Percentiles rank a stretch among this genome's conserved stretches.
Evolutionary conservation across 2,797 vertebrate genomes (phyloP).

Genomic region (Discoglossus pictus): DNA sequence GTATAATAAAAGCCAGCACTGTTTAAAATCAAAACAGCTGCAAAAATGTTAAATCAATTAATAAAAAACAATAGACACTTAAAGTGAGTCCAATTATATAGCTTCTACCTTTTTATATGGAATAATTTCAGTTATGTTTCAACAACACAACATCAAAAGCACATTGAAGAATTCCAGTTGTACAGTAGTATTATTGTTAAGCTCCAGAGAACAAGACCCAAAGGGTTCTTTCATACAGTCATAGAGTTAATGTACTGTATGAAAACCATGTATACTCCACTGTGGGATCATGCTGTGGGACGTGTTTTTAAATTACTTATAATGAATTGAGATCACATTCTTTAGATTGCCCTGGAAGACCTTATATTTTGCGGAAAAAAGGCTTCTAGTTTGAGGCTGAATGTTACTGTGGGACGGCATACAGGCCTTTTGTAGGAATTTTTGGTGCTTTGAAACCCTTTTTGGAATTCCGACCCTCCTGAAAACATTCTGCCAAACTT

Average conservation of each 20-base stretch:
- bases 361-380: constrained; percentile 35
- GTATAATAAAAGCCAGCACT: too few relatives aligned
- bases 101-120: constrained; percentile 33
- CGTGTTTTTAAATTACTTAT: constrained; percentile 44
- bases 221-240: constrained; percentile 54
- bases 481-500: constrained; percentile 8
- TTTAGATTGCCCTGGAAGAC: constrained; percentile 40
- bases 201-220: constrained; percentile 32
- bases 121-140: constrained; percentile 31
- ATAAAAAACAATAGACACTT: too few relatives aligned
- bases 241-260: constrained; percentile 61
- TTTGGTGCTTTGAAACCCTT: constrained; percentile 26
- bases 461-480: constrained; percentile 30
- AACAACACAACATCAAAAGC: constrained; percentile 56
- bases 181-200: constrained; percentile 61
- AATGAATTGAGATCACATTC: constrained; percentile 52
- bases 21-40: too few relatives aligned
- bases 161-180: constrained; percentile 40
- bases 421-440: constrained; percentile 20
- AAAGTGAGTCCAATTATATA: constrained; percentile 29
- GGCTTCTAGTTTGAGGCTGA: constrained; percentile 35
- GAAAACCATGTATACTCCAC: constrained; percentile 45
- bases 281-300: constrained; percentile 41
- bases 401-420: constrained; percentile 22
- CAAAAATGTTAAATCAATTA: too few relatives aligned